Base-by-base conservation (phyloP, 2,888 invertebrate genomes). In the Onchidella celtica region DNA sequence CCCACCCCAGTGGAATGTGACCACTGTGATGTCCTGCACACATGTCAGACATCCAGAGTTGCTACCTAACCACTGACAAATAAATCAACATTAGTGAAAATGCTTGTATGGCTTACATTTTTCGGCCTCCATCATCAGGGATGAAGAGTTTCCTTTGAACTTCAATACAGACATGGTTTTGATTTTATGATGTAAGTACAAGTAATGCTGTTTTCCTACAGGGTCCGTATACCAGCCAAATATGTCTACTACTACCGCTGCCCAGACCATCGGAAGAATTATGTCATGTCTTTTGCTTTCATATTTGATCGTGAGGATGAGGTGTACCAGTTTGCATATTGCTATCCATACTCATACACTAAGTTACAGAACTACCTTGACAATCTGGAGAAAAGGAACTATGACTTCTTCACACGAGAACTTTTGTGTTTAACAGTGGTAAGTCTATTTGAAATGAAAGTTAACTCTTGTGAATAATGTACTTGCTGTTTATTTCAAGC, bases 291-390 rank as follows among this genome's bases (percentile, higher is more conserved):
- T 90, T 96, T 99, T 92, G 96, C 97, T 0, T 99, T 99, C 93
- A 96, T 96, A 34, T 99, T 99, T 92, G 99, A 99, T 93, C 96
- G 96, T 79, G 98, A 98, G 92, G 97, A 98, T 88, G 98, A 99
- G 90, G 95, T 97, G 0, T 99, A 98, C 92, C 98, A 99, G 92
- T 99, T 99, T 94, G 96, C 98, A 0, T 95, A 99, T 89, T 96
- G 97, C 36, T 97, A 97, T 84, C 99, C 99, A 0, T 99, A 99
- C 93, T 97, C 98, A n/a, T 99, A 98, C 93, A 96, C 97, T 0
- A 95, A 97, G 78, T 95, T 97, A 74, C 97, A 98, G 93, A 96
- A 96, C 63, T 97, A 98, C 94, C 94, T 99, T 85, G 95, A 96
- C 57, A 93, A 95, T 86, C 94, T 97, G 83, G 96, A 96, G 90